Percentiles rank a stretch among this genome's conserved stretches.
phyloP scores from a whole-genome alignment of 2,113 vertebrate species.

The Panthera leo region DNA sequence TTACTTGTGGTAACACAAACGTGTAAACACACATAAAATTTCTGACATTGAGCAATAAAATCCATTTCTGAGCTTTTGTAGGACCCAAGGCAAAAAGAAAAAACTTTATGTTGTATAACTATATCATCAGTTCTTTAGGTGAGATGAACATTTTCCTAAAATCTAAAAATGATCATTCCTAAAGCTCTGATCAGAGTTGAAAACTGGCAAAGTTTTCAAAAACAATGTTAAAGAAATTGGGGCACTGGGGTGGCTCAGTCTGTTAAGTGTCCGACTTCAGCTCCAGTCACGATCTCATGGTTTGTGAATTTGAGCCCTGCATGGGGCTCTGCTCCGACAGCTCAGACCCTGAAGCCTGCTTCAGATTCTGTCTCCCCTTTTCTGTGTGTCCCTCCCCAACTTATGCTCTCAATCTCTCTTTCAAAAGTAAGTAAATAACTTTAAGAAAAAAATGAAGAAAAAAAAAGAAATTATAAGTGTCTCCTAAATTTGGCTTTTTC shows the following conservation, averaged over 20 bases:
- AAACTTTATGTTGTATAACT: neutral
- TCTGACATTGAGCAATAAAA: neutral
- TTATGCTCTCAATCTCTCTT: too few relatives aligned
- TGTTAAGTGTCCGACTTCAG: too few relatives aligned
- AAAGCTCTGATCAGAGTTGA: slow-evolving; percentile 5
- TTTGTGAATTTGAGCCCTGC: too few relatives aligned
- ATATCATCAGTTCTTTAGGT: neutral
- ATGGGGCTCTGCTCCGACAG: too few relatives aligned
- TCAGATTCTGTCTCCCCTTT: too few relatives aligned
- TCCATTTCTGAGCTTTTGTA: neutral
- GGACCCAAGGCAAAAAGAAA: slow-evolving; percentile 10
- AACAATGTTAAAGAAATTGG: neutral
- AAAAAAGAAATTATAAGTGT: neutral
- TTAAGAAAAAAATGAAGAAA: too few relatives aligned
- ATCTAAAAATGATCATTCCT: neutral
- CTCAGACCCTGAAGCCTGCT: too few relatives aligned
- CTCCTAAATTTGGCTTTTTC: neutral
- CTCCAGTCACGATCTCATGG: too few relatives aligned
- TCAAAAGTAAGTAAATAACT: too few relatives aligned
- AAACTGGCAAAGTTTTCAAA: neutral
- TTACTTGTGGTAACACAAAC: neutral
- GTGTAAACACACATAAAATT: neutral
- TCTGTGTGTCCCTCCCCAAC: too few relatives aligned
- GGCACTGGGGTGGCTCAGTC: too few relatives aligned
- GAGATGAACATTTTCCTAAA: slow-evolving; percentile 20